Percentiles rank a stretch among this genome's conserved stretches.
These are phyloP conservation scores for Ptilorrhoa leucosticta DNA, from an alignment of 2,113 vertebrate genomes.

Conservation along the genomic window DNA sequence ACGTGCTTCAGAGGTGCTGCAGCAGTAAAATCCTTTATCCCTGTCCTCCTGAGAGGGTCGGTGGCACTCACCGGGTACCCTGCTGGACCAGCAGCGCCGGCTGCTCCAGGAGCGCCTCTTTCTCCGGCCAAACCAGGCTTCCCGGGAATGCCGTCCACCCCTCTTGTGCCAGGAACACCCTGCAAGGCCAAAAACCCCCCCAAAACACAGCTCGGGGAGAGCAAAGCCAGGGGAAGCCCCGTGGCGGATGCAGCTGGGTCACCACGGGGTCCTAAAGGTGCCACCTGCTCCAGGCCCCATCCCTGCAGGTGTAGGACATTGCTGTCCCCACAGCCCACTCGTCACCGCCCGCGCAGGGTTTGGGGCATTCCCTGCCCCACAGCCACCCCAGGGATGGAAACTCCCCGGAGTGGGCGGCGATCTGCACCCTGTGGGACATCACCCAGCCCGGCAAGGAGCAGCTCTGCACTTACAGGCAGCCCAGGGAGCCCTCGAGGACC, in stretches of 20 bases:
- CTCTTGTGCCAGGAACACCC: conserved; percentile 75
- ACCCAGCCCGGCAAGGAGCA: background rate
- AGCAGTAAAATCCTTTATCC: background rate
- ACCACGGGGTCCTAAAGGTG: accelerated
- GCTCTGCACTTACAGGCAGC: conserved; percentile 70
- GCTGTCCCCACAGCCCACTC: background rate
- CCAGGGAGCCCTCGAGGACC: conserved; percentile 80
- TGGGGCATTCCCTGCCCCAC: background rate
- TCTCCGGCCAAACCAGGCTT: conserved; percentile 78
- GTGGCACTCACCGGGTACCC: conserved; percentile 80
- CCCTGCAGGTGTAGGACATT: background rate
- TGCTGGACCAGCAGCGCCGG: conserved; percentile 66
- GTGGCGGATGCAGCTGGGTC: accelerated
- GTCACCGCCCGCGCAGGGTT: background rate
- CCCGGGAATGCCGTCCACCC: conserved; percentile 68
- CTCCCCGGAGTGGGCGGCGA: background rate
- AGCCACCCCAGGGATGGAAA: accelerated
- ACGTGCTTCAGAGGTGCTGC: background rate
- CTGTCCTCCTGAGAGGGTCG: background rate
- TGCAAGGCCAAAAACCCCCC: conserved; percentile 18
- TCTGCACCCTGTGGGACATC: background rate
- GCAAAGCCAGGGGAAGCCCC: accelerated
- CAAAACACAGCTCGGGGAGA: background rate
- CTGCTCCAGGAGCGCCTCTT: conserved; percentile 63
- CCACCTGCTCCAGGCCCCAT: background rate